phyloP scores from a whole-genome alignment of 2,888 invertebrate genomes.

The Morpho deidamia region DNA sequence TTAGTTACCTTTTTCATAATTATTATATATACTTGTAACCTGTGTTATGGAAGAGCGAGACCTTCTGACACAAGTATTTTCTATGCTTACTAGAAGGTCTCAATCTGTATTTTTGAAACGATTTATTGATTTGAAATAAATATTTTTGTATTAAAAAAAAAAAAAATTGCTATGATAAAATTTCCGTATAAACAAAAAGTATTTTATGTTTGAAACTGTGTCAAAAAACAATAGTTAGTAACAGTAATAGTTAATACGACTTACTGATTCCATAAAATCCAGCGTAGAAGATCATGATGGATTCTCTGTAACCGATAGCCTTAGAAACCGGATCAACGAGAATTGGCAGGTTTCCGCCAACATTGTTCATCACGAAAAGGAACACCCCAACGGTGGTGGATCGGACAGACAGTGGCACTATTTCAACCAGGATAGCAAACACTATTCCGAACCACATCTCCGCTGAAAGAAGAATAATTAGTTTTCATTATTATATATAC shows the following conservation, averaged over 20 bases:
- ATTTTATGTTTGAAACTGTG: no score
- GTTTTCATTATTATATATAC: no score
- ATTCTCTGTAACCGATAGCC: constrained; percentile 88
- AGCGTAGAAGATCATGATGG: constrained; percentile 92
- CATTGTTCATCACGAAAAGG: constrained; percentile 95
- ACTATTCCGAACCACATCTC: constrained; percentile 98
- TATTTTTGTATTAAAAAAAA: no score
- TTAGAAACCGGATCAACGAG: constrained; percentile 91
- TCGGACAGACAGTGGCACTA: constrained; percentile 88
- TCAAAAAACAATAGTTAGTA: not conserved
- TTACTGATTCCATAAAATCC: constrained; percentile 92
- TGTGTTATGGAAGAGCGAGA: no score
- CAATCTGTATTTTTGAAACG: no score
- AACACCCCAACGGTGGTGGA: constrained; percentile 93
- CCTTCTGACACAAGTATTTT: no score
- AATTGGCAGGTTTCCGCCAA: constrained; percentile 93
- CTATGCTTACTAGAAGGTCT: no score
- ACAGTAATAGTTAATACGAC: constrained; percentile 39
- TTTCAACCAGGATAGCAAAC: constrained; percentile 93
- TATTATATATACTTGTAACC: no score
- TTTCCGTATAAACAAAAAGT: no score
- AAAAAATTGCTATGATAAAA: no score
- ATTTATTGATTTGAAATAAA: no score
- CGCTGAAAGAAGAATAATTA: constrained; percentile 69
- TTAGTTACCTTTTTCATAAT: no score